These are phyloP conservation scores for Rhagium mordax DNA, from an alignment of 2,888 invertebrate species.

Conservation along the genomic window DNA sequence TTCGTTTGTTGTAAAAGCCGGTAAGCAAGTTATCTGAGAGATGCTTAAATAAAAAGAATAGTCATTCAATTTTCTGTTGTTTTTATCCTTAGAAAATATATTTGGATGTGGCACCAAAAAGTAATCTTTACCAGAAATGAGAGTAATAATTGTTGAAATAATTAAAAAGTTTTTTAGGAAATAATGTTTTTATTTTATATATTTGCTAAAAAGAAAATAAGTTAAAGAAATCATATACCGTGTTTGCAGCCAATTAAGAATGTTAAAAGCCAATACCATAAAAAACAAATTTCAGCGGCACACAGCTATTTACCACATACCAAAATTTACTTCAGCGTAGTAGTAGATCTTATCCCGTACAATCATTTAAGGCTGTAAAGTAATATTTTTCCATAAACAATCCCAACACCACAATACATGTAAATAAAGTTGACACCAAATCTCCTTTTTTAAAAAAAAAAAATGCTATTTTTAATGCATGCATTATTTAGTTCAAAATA, in stretches of 20 bases:
- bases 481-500: no score
- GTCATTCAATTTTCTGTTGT: neutral
- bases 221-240: conserved; percentile 26
- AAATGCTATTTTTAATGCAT: no score
- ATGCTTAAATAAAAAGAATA: conserved; percentile 49
- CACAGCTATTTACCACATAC: conserved; percentile 53
- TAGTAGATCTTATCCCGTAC: conserved; percentile 38
- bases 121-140: neutral
- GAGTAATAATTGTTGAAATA: neutral
- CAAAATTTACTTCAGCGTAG: conserved; percentile 51
- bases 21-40: conserved; percentile 55
- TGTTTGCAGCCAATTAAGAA: conserved; percentile 46
- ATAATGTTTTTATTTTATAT: neutral
- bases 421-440: conserved; percentile 10
- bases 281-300: conserved; percentile 45
- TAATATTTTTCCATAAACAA: conserved; percentile 35
- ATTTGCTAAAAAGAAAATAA: neutral
- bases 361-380: conserved; percentile 52
- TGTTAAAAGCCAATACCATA: conserved; percentile 44
- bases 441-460: no score
- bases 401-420: conserved; percentile 10
- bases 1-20: conserved; percentile 59
- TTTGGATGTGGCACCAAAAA: conserved; percentile 3
- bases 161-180: neutral
- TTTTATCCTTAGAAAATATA: neutral